Evolutionary conservation across 2,888 invertebrate species (phyloP), one percentile per base, ranked within the genome.

Genomic region (Lasioglossum zephyrum): DNA sequence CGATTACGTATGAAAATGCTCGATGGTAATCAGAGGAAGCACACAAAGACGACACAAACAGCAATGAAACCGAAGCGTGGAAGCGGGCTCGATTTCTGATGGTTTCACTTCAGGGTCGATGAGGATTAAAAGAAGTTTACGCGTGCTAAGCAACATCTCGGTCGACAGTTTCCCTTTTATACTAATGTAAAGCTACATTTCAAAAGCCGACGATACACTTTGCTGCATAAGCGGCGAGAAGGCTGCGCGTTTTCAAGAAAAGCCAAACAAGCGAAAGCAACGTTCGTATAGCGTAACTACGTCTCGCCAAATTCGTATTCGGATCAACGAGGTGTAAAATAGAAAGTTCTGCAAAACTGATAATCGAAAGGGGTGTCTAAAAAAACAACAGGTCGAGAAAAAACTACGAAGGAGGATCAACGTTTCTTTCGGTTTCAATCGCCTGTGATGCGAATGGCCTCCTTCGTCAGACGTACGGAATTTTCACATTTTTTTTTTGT

Each of bases 231-330:
- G 86, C 85, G 36, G 66, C 53, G 36, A n/a, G 60, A 26, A 79
- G 8, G 22, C 82, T 79, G 87, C 87, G 44, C 66, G 8, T 76
- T 79, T 13, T 72, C 44, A 57, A 26, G 66, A 79, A 63, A 69
- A 69, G 69, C 22, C 36, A 39, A 78, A 75, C 66, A 87, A 85
- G 89, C 85, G 2, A 26, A 90, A 91, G 91, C 91, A n/a, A 79
- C 81, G 89, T 87, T 87, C 31, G 73, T 79, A 73, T 85, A 75
- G 76, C 63, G 18, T 89, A 53, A 66, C 80, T 41, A 79, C 74
- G 82, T 78, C 77, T 77, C 70, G 39, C 79, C 39, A 80, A 57
- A 73, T 80, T 82, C 47, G 16, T 22, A 13, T n/a, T 81, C 66
- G 1, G 18, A 31, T 47, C 16, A 36, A 44, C 26, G 31, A 44